Conservation (phyloP, 2,113 vertebrate genomes). For the Rhabdornis inornatus region DNA sequence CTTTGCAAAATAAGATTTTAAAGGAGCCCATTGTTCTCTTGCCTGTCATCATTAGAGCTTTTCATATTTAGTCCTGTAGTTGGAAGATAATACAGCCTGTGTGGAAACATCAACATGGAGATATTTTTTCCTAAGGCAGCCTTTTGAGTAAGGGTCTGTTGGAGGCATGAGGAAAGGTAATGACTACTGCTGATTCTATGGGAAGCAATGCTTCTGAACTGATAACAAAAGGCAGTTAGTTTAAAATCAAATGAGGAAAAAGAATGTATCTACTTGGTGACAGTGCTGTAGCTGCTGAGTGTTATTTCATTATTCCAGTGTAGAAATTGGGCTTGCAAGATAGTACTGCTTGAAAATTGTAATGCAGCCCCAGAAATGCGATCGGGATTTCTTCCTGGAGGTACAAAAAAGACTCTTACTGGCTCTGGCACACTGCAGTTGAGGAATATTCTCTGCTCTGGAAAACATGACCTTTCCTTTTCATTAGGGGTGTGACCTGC, state of each 20-base stretch:
- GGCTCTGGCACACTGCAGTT: background rate
- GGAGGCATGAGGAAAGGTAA: background rate
- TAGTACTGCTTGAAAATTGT: background rate
- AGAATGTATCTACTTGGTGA: background rate
- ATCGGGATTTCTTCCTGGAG: background rate
- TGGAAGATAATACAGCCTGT: background rate
- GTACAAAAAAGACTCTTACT: background rate
- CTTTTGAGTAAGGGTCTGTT: background rate
- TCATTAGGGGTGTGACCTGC: background rate
- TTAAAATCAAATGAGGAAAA: background rate
- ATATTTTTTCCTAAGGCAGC: background rate
- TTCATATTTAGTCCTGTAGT: background rate
- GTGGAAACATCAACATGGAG: background rate
- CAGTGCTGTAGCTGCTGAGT: background rate
- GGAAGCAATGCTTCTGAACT: background rate
- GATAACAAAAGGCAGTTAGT: background rate
- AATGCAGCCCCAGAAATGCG: background rate
- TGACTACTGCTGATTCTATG: background rate
- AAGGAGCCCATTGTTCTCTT: background rate
- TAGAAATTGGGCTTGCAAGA: background rate
- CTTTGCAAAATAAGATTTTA: background rate
- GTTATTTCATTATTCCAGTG: background rate
- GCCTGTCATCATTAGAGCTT: background rate
- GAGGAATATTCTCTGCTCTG: background rate
- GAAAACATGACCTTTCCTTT: background rate